phyloP scores from a whole-genome alignment of 2,797 vertebrate species.

The Myoxocephalus aenaeus region DNA sequence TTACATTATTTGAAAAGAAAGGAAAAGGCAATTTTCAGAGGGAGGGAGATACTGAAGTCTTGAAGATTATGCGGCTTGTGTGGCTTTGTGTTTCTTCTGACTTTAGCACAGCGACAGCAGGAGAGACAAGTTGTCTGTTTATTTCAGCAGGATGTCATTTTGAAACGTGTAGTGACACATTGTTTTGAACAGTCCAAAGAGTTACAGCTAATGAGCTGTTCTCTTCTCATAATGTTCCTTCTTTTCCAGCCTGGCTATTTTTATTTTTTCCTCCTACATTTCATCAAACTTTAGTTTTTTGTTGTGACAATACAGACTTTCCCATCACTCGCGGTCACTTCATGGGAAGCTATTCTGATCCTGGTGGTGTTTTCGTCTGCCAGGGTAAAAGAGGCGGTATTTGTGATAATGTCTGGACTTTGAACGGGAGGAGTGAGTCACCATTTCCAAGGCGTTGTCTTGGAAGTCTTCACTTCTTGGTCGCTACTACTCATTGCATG shows the following conservation, averaged over 20 bases:
- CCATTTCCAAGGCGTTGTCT: conserved; percentile 52
- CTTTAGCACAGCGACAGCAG: conserved; percentile 45
- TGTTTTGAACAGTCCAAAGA: conserved; percentile 67
- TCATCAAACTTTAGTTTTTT: conserved; percentile 40
- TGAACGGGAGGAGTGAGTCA: conserved; percentile 56
- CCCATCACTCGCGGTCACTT: conserved; percentile 68
- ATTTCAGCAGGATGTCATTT: conserved; percentile 63
- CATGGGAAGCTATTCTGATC: conserved; percentile 61
- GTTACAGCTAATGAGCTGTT: conserved; percentile 70
- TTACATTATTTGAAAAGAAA: conserved; percentile 49
- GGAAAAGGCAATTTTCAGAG: conserved; percentile 20
- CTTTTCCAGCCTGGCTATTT: conserved; percentile 52
- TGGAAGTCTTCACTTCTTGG: conserved; percentile 39
- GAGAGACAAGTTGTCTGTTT: conserved; percentile 57
- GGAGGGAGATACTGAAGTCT: conserved; percentile 32
- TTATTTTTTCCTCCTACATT: conserved; percentile 42
- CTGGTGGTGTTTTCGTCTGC: conserved; percentile 49
- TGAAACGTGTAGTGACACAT: conserved; percentile 63
- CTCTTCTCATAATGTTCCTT: conserved; percentile 44
- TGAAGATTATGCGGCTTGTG: conserved; percentile 38
- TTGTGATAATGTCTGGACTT: conserved; percentile 66
- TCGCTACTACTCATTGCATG: conserved; percentile 23
- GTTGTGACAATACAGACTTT: conserved; percentile 60
- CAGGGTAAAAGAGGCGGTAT: conserved; percentile 67
- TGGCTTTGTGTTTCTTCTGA: conserved; percentile 42